Conservation (phyloP, 2,113 vertebrate species). For the Aptenodytes forsteri region DNA sequence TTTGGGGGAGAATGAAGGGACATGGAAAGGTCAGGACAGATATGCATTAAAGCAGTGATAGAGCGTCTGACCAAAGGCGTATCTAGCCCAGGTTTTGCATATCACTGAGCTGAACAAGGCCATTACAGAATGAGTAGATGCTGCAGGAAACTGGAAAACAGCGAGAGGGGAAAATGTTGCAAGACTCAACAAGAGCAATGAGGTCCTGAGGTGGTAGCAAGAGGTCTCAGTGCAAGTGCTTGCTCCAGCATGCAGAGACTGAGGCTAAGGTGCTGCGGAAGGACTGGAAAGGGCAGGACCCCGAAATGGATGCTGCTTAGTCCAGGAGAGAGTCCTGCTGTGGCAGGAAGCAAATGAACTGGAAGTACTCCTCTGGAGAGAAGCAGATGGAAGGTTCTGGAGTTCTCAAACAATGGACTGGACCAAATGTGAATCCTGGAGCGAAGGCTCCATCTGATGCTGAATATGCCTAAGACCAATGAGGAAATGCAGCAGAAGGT, state of each 20-base stretch:
- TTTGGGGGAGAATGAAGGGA: neutral
- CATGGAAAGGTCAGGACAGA: neutral
- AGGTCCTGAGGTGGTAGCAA: accelerated
- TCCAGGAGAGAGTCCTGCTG: neutral
- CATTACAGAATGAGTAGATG: neutral
- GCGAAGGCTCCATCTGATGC: neutral
- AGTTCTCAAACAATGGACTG: neutral
- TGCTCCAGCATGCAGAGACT: neutral
- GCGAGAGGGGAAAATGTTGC: neutral
- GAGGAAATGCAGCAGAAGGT: neutral
- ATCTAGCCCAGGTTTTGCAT: neutral
- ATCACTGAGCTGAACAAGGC: neutral
- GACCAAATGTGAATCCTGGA: neutral
- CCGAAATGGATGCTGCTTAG: neutral
- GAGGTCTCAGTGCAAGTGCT: neutral
- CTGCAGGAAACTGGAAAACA: neutral
- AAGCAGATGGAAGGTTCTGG: neutral
- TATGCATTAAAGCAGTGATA: neutral
- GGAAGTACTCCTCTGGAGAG: neutral
- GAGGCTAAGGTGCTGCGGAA: neutral
- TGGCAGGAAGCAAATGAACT: neutral
- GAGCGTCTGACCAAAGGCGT: neutral
- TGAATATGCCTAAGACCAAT: neutral
- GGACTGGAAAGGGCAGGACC: neutral
- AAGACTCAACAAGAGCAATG: neutral